These are phyloP conservation scores for Paramacrobiotus metropolitanus DNA, from an alignment of 1,140 invertebrate genomes.

Conservation along the genomic window DNA sequence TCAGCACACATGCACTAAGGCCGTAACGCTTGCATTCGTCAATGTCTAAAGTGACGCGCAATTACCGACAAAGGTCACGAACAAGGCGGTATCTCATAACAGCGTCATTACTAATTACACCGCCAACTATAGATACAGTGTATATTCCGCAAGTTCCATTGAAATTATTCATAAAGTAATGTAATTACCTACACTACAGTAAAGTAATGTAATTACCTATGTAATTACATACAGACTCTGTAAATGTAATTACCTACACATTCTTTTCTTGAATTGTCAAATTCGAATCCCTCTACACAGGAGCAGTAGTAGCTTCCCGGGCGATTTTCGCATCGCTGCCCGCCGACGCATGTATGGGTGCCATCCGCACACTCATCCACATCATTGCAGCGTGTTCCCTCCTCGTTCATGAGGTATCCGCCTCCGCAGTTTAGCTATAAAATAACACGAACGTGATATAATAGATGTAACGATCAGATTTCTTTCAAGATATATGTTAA, in stretches of 20 bases:
- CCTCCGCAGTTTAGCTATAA: constrained; percentile 14
- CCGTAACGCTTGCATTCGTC: constrained; percentile 34
- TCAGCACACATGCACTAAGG: constrained; percentile 23
- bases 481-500: background rate
- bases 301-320: constrained; percentile 45
- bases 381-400: constrained; percentile 24
- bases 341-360: constrained; percentile 29
- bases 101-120: too few relatives aligned
- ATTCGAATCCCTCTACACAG: constrained; percentile 24
- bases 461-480: background rate
- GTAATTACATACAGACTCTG: too few relatives aligned
- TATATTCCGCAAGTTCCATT: too few relatives aligned
- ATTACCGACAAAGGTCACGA: too few relatives aligned
- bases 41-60: constrained; percentile 26
- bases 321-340: constrained; percentile 48
- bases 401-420: constrained; percentile 22
- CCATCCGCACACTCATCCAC: constrained; percentile 22
- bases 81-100: too few relatives aligned
- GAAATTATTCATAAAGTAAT: background rate
- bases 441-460: background rate
- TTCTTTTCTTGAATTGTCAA: constrained; percentile 13
- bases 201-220: too few relatives aligned
- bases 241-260: constrained; percentile 25
- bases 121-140: too few relatives aligned
- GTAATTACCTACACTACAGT: constrained; percentile 19